Percentiles rank a stretch among this genome's conserved stretches.
Evolutionary conservation across 2,797 vertebrate genomes (phyloP).

Genomic region (Rallus crepitans): DNA sequence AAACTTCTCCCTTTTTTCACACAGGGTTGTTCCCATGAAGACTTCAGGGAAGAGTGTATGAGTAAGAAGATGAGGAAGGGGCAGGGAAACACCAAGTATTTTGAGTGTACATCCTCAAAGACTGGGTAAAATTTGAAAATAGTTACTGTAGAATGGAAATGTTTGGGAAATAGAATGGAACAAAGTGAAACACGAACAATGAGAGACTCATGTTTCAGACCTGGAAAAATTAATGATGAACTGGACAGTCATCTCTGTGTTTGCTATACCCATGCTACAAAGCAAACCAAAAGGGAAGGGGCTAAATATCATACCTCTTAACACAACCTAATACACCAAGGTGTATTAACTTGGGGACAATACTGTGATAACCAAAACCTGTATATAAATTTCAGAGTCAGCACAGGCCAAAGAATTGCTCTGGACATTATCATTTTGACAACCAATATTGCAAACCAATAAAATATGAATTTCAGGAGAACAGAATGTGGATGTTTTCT

Average conservation of each 20-base stretch:
- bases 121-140: not conserved
- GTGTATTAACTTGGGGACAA: not conserved
- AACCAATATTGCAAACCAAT: not conserved
- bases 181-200: conserved; percentile 26
- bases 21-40: not conserved
- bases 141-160: not conserved
- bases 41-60: conserved; percentile 35
- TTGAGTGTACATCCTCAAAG: not conserved
- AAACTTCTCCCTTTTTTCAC: conserved; percentile 17
- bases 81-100: conserved; percentile 33
- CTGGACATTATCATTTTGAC: not conserved
- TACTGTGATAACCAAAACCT: not conserved
- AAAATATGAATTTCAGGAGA: not conserved
- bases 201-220: not conserved
- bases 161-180: conserved; percentile 28
- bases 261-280: not conserved
- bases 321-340: not conserved
- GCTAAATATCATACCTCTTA: not conserved
- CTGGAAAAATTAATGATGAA: conserved; percentile 29
- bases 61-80: conserved; percentile 37
- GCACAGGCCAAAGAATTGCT: not conserved
- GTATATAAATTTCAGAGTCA: not conserved
- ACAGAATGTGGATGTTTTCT: not conserved
- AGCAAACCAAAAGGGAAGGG: conserved; percentile 2
- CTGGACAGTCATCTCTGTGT: not conserved